Base-by-base conservation (phyloP, 1,140 invertebrate genomes). In the Tetramorium parvispinum region DNA sequence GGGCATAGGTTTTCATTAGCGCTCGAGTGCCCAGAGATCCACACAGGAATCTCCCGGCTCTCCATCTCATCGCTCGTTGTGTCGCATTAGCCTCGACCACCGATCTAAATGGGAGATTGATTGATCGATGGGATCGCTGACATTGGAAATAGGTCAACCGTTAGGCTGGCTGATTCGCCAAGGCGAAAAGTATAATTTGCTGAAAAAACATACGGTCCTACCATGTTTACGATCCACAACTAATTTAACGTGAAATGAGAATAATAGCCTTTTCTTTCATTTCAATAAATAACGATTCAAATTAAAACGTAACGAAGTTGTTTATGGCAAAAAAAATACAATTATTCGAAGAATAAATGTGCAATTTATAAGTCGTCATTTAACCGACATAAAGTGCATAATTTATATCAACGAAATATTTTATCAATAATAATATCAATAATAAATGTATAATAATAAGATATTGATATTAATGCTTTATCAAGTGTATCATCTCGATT, bases 41-140 rank as follows among this genome's bases (percentile, higher is more conserved):
- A 32, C n/a, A 13, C 32, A 13, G 66, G 6, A 57, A 55, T 13
- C 77, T 68, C 61, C 21, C n/a, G 61, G 32, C 37, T 82, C 66
- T 82, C 40, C 66, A 82, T 73, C 24, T 82, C 79, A 82, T 82
- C 66, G 65, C 51, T 71, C 32, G 66, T 82, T 51, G 79, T 59
- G 51, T 82, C 79, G 40, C 53, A 82, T 82, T 73, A 82, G 53
- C 40, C 53, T 82, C 66, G 53, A 57, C 53, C n/a, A 43, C 65
- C 66, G 79, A 82, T 82, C 79, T 57, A 82, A 82, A 82, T 82
- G 79, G 53, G 73, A 53, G 66, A 73, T 73, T 82, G 79, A 82
- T 82, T 82, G 66, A 82, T 82, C 79, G 79, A 82, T 73, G 79
- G 53, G 66, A 73, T 82, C 53, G 18, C 24, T 82, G 79, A 57